A percentile compares a stretch with the other conserved stretches of the same genome.
Evolutionary conservation across 2,888 invertebrate genomes (phyloP).

Genomic region (Arctia plantaginis): DNA sequence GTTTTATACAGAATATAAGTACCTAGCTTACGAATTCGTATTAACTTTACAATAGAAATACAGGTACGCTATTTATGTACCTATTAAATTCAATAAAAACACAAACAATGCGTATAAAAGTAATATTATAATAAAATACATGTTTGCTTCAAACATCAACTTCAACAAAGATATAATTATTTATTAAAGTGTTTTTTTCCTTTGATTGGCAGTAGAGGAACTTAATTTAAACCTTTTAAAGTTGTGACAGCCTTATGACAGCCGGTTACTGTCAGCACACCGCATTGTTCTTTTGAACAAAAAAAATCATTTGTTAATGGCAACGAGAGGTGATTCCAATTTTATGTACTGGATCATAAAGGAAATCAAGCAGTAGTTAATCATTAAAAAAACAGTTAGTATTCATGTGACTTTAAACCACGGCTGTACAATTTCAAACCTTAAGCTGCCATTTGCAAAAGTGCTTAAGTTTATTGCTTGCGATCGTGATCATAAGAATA

Average conservation of each 20-base stretch:
- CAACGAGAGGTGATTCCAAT: background rate
- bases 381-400: slow-evolving; percentile 33
- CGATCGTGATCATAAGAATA: slow-evolving; percentile 31
- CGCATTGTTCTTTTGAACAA: background rate
- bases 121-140: background rate
- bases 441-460: slow-evolving; percentile 36
- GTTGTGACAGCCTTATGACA: background rate
- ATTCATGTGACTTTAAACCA: slow-evolving; percentile 30
- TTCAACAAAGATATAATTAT: no score
- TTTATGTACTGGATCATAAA: background rate
- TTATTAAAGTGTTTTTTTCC: no score
- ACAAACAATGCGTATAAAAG: background rate
- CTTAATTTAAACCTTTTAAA: background rate
- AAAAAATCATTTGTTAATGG: background rate
- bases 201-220: background rate
- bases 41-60: background rate
- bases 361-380: slow-evolving; percentile 18
- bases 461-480: slow-evolving; percentile 37
- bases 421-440: slow-evolving; percentile 34
- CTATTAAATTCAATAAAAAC: background rate
- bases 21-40: background rate
- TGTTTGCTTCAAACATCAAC: background rate
- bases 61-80: no score
- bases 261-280: background rate
- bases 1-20: background rate